phyloP scores from a whole-genome alignment of 2,888 invertebrate species.

The Axea sp. region DNA sequence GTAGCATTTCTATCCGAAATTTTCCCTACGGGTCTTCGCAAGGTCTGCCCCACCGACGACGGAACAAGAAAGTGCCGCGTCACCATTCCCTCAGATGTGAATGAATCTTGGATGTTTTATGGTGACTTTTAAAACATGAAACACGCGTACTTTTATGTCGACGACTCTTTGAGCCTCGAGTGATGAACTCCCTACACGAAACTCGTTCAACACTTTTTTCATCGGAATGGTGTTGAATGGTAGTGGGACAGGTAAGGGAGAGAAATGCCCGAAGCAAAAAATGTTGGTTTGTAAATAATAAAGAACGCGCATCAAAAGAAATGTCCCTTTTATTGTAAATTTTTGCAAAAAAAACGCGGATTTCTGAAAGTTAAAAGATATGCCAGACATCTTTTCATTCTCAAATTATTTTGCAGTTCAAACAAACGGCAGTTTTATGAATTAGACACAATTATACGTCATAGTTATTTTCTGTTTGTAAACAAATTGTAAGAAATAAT shows the following conservation, averaged over 20 bases:
- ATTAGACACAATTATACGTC: neutral
- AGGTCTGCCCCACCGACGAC: constrained; percentile 30
- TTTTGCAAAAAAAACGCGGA: constrained; percentile 20
- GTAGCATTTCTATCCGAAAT: no score
- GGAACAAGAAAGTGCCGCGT: constrained; percentile 49
- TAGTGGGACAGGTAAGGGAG: constrained; percentile 36
- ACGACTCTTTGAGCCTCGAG: constrained; percentile 60
- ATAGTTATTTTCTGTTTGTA: constrained; percentile 4
- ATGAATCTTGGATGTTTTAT: constrained; percentile 62
- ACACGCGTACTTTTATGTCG: constrained; percentile 62
- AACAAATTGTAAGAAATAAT: neutral
- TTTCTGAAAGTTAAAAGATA: constrained; percentile 22
- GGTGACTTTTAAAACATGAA: constrained; percentile 61
- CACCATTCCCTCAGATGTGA: constrained; percentile 55
- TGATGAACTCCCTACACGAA: constrained; percentile 62
- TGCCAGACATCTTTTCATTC: constrained; percentile 50
- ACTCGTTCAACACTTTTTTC: constrained; percentile 61
- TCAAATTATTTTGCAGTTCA: constrained; percentile 40
- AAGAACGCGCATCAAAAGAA: constrained; percentile 48
- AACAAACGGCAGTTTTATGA: constrained; percentile 15
- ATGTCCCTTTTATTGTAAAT: constrained; percentile 47
- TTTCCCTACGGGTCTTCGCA: constrained; percentile 33
- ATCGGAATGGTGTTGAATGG: constrained; percentile 58
- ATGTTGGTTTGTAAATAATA: constrained; percentile 58
- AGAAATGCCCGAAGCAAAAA: constrained; percentile 48